phyloP scores from a whole-genome alignment of 2,113 vertebrate species.

The Rousettus leschenaultii region DNA sequence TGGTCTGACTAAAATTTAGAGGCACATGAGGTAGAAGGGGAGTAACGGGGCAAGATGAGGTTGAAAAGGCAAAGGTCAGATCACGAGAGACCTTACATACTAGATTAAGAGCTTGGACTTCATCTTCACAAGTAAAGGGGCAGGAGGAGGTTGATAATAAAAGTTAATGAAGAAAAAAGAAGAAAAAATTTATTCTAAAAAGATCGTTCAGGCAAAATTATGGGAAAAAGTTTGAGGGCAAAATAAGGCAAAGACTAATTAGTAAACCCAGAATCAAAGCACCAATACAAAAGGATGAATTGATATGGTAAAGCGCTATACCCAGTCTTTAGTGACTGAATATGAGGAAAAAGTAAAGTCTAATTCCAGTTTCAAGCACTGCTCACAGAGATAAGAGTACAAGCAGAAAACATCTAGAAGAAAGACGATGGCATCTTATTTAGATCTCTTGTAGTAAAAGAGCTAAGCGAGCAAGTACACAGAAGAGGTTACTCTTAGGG shows the following conservation, averaged over 20 bases:
- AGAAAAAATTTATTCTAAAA: not conserved
- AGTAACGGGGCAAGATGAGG: not conserved
- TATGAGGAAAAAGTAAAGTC: not conserved
- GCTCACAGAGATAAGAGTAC: not conserved
- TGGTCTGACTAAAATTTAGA: not conserved
- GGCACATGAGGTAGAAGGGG: not conserved
- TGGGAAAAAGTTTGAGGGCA: not conserved
- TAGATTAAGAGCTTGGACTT: not conserved
- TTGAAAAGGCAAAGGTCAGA: not conserved
- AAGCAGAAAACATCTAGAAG: not conserved
- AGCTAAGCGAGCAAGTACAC: not conserved
- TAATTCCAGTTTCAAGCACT: not conserved
- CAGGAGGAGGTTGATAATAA: not conserved
- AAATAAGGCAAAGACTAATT: conserved; percentile 26
- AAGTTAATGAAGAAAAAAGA: not conserved
- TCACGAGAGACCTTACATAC: not conserved
- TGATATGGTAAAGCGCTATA: not conserved
- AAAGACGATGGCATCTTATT: not conserved
- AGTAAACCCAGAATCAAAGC: conserved; percentile 7
- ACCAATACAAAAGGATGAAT: not conserved
- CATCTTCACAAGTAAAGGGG: not conserved
- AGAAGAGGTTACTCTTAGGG: not conserved
- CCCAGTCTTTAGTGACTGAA: not conserved
- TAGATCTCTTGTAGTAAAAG: not conserved
- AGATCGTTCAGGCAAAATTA: not conserved